Base-by-base conservation (phyloP, 2,113 vertebrate species). In the Spilogale gracilis region DNA sequence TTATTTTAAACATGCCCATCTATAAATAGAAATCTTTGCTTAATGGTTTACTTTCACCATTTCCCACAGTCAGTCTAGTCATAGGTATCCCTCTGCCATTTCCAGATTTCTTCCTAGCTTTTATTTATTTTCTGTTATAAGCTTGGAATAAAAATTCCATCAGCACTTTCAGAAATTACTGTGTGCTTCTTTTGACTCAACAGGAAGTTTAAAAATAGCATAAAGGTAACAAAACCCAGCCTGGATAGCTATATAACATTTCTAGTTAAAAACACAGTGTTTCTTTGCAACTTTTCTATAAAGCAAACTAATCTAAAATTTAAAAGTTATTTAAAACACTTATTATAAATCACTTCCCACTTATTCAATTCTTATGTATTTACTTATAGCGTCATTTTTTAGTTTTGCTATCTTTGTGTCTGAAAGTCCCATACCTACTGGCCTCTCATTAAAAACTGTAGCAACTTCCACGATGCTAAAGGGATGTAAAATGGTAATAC, bases 251-350 rank as follows among this genome's bases (percentile, higher is more conserved):
- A 78, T 56, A 52, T 23, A 56, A 90, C 50, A 79, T 95, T 81
- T 81, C 71, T 81, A 93, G 69, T 87, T 91, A 87, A 90, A 91
- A 96, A 50, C 1, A 63, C 12, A 23, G 9, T 94, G 2, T 73
- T 86, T 87, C 52, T 95, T 92, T 78, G 13, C 60, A 97, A 86
- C 23, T 86, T 82, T 94, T 87, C 52, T 65, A 23, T 65, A 89
- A 93, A 82, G 87, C 48, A 79, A 96, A 95, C 61, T 86, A 89
- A 12, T 87, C 16, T 95, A 79, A 93, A 89, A 86, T 91, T 86
- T 82, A 86, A 76, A 94, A 56, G 16, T 81, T 85, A 92, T 67
- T 67, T 32, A 89, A 95, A 97, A 90, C n/a, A 58, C 14, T n/a
- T 52, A 58, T 18, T 48, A 6, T 61, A 89, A 96, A 76, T 30